Conservation (phyloP, 2,888 invertebrate species). For the Leptopterna dolabrata region DNA sequence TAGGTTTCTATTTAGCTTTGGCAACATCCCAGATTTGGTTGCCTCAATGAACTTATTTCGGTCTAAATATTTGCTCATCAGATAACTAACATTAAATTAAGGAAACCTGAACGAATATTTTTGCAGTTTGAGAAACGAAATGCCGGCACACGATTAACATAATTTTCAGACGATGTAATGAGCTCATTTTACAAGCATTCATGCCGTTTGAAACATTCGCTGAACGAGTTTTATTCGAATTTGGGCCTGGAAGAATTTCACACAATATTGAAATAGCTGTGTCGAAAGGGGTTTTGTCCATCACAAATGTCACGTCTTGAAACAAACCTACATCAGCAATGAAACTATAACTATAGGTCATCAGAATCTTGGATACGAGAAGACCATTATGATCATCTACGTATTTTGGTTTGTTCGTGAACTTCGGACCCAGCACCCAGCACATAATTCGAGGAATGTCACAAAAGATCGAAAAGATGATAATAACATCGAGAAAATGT, state of each 20-base stretch:
- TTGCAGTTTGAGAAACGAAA: no score
- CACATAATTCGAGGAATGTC: background rate
- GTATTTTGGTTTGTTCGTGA: background rate
- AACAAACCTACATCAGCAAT: background rate
- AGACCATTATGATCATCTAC: no score
- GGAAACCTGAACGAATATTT: background rate
- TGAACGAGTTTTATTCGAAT: background rate
- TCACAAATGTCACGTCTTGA: background rate
- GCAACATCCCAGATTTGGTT: background rate
- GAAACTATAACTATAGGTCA: background rate
- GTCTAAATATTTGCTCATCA: background rate
- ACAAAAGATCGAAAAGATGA: background rate
- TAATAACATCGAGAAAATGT: background rate
- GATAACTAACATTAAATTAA: background rate
- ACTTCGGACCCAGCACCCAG: background rate
- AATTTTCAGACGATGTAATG: background rate
- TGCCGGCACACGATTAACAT: no score
- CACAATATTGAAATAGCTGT: conserved; percentile 40
- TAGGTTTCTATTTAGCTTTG: background rate
- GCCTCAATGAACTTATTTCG: background rate
- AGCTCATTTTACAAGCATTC: no score
- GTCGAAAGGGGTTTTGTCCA: conserved; percentile 20
- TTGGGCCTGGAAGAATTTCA: no score
- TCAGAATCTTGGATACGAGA: background rate
- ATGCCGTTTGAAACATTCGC: background rate